Evolutionary conservation across 2,888 invertebrate genomes (phyloP).

Genomic region (Epinotia demarniana): DNA sequence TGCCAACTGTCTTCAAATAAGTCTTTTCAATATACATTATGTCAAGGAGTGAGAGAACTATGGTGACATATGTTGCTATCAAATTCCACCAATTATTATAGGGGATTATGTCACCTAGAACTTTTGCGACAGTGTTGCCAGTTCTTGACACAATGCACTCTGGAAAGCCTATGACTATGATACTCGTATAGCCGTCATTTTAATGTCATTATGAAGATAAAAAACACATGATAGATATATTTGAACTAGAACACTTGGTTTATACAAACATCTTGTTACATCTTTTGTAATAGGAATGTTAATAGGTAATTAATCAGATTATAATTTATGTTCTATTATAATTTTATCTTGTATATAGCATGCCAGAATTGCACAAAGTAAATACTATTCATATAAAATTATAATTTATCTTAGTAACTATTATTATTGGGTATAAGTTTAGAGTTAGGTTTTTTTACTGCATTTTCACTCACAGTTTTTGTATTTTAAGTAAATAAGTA

Average conservation of each 20-base stretch:
- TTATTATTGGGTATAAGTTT: conserved; percentile 16
- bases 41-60: no score
- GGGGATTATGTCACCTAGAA: no score
- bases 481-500: conserved; percentile 40
- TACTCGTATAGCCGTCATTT: no score
- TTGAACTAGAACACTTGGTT: background rate
- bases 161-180: no score
- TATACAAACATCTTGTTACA: conserved; percentile 65
- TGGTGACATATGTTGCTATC: no score
- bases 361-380: conserved; percentile 74
- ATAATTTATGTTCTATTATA: background rate
- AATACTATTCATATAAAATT: conserved; percentile 40
- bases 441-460: conserved; percentile 44
- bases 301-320: conserved; percentile 47
- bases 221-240: no score
- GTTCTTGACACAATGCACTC: no score
- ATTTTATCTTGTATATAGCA: background rate
- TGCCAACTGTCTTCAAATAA: no score
- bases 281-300: conserved; percentile 65
- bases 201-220: no score
- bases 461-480: conserved; percentile 47
- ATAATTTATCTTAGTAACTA: background rate
- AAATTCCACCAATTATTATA: no score
- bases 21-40: no score
- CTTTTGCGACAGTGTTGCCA: no score